A percentile compares a stretch with the other conserved stretches of the same genome.
phyloP scores from a whole-genome alignment of 2,797 vertebrate genomes.

The Cyclopterus lumpus region DNA sequence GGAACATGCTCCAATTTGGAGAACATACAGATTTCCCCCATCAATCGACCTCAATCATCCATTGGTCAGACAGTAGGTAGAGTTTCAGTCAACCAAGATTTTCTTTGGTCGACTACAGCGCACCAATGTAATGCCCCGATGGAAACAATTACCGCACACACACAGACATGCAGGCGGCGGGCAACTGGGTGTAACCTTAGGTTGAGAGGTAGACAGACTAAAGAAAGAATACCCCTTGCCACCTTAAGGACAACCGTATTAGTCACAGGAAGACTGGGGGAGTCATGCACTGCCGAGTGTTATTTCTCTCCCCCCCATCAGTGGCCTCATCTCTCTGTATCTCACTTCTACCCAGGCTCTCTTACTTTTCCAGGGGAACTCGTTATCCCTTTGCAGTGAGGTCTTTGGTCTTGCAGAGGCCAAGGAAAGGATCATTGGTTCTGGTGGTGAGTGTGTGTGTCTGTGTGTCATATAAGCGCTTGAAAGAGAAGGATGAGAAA shows the following conservation, averaged over 20 bases:
- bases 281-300: slow-evolving; percentile 58
- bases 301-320: slow-evolving; percentile 63
- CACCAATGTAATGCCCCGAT: background rate
- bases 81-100: background rate
- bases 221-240: slow-evolving; percentile 52
- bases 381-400: slow-evolving; percentile 65
- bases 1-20: background rate
- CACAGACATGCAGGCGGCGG: too few relatives aligned
- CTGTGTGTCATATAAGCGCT: slow-evolving; percentile 36
- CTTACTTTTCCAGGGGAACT: slow-evolving; percentile 56
- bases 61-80: background rate
- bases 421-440: slow-evolving; percentile 66
- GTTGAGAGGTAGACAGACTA: slow-evolving; percentile 36
- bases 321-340: slow-evolving; percentile 69
- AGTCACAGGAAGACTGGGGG: slow-evolving; percentile 60
- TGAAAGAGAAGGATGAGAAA: slow-evolving; percentile 41
- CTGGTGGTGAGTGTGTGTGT: slow-evolving; percentile 15
- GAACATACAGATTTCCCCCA: background rate
- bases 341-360: slow-evolving; percentile 51
- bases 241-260: slow-evolving; percentile 75
- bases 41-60: background rate
- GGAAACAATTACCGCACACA: slow-evolving; percentile 14
- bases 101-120: background rate
- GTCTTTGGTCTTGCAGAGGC: slow-evolving; percentile 60
- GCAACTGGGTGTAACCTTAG: slow-evolving; percentile 13